Conservation (phyloP, 2,113 vertebrate species). For the Phrynocephalus versicolor region DNA sequence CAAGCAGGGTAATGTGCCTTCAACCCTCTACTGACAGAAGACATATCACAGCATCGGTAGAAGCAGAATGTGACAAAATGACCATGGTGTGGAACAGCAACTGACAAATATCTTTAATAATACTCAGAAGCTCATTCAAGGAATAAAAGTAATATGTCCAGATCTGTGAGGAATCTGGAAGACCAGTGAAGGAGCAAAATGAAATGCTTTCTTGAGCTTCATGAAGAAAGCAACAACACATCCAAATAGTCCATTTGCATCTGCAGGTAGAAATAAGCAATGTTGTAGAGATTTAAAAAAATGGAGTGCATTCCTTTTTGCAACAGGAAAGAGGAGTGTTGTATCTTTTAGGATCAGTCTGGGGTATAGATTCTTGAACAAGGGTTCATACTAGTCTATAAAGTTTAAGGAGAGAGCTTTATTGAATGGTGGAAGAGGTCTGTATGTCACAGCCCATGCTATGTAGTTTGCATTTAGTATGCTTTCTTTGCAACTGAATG, state of each 20-base stretch:
- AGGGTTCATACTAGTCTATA: no score
- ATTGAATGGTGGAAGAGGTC: no score
- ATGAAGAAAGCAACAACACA: neutral
- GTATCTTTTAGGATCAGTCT: neutral
- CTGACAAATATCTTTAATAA: constrained; percentile 32
- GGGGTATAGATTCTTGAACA: no score
- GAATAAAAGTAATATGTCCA: constrained; percentile 18
- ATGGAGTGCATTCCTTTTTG: neutral
- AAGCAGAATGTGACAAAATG: constrained; percentile 52
- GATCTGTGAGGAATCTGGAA: constrained; percentile 28
- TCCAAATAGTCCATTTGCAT: neutral
- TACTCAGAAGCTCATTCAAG: neutral
- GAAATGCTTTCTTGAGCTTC: neutral
- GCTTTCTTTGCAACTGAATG: no score
- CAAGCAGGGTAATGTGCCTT: constrained; percentile 50
- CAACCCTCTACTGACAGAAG: constrained; percentile 51
- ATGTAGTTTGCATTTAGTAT: no score
- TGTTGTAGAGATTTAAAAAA: neutral
- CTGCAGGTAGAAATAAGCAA: neutral
- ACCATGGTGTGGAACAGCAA: constrained; percentile 18
- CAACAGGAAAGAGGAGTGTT: neutral
- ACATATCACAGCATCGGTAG: constrained; percentile 56
- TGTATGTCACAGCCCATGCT: no score
- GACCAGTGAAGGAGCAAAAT: neutral
- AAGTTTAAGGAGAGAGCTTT: no score